These are phyloP conservation scores for Boulengeromyrus knoepffleri DNA, from an alignment of 2,113 vertebrate genomes.

Conservation along the genomic window DNA sequence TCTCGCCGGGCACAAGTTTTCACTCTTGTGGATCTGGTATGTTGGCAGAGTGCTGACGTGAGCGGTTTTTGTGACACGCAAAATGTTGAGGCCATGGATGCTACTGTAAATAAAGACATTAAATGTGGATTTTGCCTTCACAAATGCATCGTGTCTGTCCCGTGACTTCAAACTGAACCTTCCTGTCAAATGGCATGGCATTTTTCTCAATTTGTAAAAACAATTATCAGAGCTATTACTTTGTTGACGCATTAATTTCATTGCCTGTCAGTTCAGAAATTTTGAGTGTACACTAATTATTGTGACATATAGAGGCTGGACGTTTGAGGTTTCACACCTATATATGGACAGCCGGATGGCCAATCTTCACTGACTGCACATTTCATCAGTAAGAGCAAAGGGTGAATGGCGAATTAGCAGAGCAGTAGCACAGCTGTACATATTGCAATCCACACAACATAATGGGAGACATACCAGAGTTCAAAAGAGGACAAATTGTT, in stretches of 20 bases:
- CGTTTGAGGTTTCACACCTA: background rate
- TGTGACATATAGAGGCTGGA: background rate
- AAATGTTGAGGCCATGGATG: background rate
- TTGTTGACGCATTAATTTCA: background rate
- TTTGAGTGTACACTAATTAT: background rate
- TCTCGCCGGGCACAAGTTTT: background rate
- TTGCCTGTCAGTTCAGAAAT: background rate
- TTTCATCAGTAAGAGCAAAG: background rate
- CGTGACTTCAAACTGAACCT: background rate
- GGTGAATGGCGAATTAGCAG: background rate
- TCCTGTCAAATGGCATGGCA: background rate
- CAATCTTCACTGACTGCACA: background rate
- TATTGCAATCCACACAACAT: background rate
- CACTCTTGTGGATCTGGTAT: background rate
- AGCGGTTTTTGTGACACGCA: background rate
- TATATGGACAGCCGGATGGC: rapidly evolving
- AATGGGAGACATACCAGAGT: too few species aligned
- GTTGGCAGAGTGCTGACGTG: background rate
- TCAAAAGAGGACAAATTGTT: too few species aligned
- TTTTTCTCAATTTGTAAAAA: background rate
- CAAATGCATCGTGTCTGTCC: background rate
- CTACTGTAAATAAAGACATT: background rate
- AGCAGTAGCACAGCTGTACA: background rate
- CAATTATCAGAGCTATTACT: background rate
- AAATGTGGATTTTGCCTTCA: background rate